These are phyloP conservation scores for Tiaroga cobitis DNA, from an alignment of 2,797 vertebrate genomes.

Conservation along the genomic window DNA sequence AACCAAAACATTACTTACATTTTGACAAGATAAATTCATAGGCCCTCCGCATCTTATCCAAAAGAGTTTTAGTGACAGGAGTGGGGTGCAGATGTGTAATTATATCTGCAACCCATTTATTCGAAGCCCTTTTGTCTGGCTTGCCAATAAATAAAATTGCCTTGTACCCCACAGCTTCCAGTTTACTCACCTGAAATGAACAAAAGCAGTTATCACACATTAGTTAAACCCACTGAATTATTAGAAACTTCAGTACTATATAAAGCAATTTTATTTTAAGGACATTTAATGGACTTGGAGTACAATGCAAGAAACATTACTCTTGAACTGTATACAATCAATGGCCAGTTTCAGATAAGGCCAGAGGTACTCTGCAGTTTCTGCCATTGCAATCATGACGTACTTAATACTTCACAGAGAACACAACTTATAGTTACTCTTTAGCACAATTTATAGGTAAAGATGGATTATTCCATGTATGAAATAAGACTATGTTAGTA, in stretches of 20 bases:
- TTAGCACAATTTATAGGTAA: conserved; percentile 9
- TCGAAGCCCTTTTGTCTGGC: too few species aligned
- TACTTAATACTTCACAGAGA: neutral
- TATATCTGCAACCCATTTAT: too few species aligned
- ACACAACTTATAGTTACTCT: neutral
- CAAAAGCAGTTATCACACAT: neutral
- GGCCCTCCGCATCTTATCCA: neutral
- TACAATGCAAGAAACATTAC: neutral
- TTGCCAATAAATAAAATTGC: neutral
- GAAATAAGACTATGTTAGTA: neutral
- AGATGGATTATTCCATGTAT: neutral
- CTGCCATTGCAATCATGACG: neutral
- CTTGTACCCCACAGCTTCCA: neutral
- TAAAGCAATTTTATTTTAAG: too few species aligned
- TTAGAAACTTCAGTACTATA: neutral
- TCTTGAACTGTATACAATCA: neutral
- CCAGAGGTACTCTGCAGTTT: neutral
- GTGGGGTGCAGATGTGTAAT: too few species aligned
- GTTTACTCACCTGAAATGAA: too few species aligned
- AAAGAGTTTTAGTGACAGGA: neutral
- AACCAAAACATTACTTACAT: too few species aligned
- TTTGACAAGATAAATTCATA: too few species aligned
- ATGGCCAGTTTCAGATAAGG: neutral
- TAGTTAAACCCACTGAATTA: neutral
- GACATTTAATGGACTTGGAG: neutral